Conservation (phyloP, 23 tunicate genomes). For the Corella eumyota region DNA sequence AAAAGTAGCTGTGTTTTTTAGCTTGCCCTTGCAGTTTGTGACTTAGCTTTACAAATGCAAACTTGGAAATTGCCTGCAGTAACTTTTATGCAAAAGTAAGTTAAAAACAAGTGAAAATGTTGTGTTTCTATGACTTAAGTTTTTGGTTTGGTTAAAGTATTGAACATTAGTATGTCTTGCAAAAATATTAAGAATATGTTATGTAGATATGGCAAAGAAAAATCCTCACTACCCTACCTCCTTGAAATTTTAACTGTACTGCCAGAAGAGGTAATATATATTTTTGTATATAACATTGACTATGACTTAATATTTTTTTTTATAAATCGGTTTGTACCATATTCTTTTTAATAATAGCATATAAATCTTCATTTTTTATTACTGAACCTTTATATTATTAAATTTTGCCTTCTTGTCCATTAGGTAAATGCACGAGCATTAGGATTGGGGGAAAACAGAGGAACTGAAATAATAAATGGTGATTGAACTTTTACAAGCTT, state of each 20-base stretch:
- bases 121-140: too few relatives aligned
- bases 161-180: not conserved
- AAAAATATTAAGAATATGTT: not conserved
- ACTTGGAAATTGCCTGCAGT: constrained; percentile 80
- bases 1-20: too few relatives aligned
- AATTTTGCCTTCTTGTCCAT: not conserved
- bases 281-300: not conserved
- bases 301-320: too few relatives aligned
- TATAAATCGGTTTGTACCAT: too few relatives aligned
- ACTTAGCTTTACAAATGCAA: constrained; percentile 82
- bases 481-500: constrained; percentile 69
- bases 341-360: too few relatives aligned
- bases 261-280: constrained; percentile 69
- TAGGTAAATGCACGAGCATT: constrained; percentile 69
- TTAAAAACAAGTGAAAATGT: too few relatives aligned
- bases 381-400: too few relatives aligned
- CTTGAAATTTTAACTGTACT: constrained; percentile 75
- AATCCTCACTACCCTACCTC: constrained; percentile 40
- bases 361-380: too few relatives aligned
- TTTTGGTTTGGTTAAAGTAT: too few relatives aligned
- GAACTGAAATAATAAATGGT: constrained; percentile 78
- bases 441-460: constrained; percentile 74
- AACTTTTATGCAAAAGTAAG: constrained; percentile 84
- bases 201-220: constrained; percentile 73
- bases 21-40: constrained; percentile 84